A percentile compares a stretch with the other conserved stretches of the same genome.
Conservation (phyloP, 2,113 vertebrate species). For the Oreochromis spilurus region DNA sequence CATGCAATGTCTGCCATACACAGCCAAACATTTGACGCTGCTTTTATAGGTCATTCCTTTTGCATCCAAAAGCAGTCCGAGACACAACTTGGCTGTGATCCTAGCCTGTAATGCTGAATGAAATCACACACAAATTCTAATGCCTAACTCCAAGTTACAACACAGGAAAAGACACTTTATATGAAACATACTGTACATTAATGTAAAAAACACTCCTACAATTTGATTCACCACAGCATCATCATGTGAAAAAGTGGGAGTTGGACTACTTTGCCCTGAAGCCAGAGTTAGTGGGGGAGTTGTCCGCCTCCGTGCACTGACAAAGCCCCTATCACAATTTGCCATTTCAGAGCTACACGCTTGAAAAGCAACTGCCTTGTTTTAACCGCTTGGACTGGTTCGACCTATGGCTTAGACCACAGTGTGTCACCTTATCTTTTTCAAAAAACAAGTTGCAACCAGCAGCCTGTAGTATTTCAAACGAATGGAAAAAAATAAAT, state of each 20-base stretch:
- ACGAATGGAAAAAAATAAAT: not conserved
- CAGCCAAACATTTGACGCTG: constrained; percentile 21
- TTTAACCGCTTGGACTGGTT: not conserved
- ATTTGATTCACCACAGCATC: not conserved
- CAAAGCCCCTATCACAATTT: constrained; percentile 3
- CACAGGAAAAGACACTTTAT: not conserved
- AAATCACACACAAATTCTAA: not conserved
- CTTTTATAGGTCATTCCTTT: constrained; percentile 37
- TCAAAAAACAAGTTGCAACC: not conserved
- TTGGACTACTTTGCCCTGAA: not conserved
- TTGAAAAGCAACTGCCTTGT: constrained; percentile 24
- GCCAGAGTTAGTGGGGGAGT: not conserved
- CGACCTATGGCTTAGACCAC: not conserved
- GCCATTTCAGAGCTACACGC: constrained; percentile 19
- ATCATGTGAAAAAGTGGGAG: not conserved
- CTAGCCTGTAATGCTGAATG: not conserved
- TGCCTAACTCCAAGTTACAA: not conserved
- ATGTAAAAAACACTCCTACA: not conserved
- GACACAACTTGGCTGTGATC: constrained; percentile 15
- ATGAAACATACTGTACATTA: not conserved
- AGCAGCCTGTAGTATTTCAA: not conserved
- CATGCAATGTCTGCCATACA: not conserved
- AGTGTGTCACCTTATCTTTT: not conserved
- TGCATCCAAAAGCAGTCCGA: not conserved
- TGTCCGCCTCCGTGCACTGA: not conserved